phyloP scores from a whole-genome alignment of 1,140 invertebrate species.

The Wasmannia auropunctata region DNA sequence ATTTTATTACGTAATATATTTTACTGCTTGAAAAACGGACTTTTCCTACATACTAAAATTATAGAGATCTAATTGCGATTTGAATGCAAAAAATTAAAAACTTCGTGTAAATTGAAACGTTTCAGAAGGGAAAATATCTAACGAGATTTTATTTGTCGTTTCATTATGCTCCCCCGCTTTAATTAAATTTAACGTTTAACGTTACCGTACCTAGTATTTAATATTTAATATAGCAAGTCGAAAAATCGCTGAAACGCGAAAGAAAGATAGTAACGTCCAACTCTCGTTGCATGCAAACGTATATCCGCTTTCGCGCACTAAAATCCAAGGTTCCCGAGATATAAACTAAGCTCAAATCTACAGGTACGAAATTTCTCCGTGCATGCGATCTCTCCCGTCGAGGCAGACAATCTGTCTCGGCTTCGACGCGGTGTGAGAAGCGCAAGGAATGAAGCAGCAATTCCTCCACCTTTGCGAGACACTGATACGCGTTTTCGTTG shows the following conservation, averaged over 20 bases:
- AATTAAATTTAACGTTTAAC: background rate
- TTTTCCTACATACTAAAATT: background rate
- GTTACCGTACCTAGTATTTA: no score
- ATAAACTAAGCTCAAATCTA: slow-evolving; percentile 48
- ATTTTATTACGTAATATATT: slow-evolving; percentile 39
- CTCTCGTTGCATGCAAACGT: background rate
- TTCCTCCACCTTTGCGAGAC: slow-evolving; percentile 46
- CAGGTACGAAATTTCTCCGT: slow-evolving; percentile 40
- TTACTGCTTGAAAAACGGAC: background rate
- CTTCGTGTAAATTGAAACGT: background rate
- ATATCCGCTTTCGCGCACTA: background rate
- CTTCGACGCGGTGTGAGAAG: slow-evolving; percentile 39
- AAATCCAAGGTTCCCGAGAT: slow-evolving; percentile 15
- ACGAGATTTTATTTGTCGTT: background rate
- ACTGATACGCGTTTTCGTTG: slow-evolving; percentile 46
- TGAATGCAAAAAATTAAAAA: background rate
- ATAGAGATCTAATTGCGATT: background rate
- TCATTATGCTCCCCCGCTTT: background rate
- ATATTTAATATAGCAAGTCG: background rate
- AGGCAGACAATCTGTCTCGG: slow-evolving; percentile 42
- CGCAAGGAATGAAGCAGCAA: slow-evolving; percentile 40
- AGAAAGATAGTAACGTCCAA: background rate
- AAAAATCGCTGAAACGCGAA: background rate
- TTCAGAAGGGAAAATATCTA: background rate
- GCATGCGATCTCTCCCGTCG: slow-evolving; percentile 21